These are phyloP conservation scores for Ctenopoma multispine DNA, from an alignment of 2,797 vertebrate species.

Conservation along the genomic window DNA sequence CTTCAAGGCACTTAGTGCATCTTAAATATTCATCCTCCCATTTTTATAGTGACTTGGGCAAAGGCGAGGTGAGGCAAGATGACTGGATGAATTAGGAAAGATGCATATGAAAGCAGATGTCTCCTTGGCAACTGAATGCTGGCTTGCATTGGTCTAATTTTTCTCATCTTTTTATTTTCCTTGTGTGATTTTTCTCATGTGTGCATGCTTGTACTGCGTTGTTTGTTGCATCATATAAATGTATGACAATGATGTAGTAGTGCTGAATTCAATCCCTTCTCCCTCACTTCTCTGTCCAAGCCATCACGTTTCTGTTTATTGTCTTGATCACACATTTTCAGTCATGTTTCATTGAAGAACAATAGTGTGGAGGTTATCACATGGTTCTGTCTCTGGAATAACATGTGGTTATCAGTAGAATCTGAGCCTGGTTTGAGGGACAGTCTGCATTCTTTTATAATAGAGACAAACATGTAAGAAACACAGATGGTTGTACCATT, in stretches of 20 bases:
- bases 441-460: neutral
- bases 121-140: constrained; percentile 58
- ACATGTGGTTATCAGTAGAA: neutral
- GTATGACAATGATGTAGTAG: neutral
- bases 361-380: neutral
- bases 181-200: constrained; percentile 3
- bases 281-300: neutral
- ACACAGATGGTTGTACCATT: too few species aligned
- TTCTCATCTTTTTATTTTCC: constrained; percentile 1
- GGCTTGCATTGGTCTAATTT: constrained; percentile 11
- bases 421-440: neutral
- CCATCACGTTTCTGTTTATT: constrained; percentile 2
- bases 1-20: constrained; percentile 60
- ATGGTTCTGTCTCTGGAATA: neutral
- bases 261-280: neutral
- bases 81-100: constrained; percentile 48
- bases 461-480: neutral
- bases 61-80: constrained; percentile 31
- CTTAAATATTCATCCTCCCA: constrained; percentile 59
- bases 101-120: constrained; percentile 31
- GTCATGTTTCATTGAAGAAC: neutral
- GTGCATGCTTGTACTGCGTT: neutral
- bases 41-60: constrained; percentile 37
- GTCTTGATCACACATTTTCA: neutral
- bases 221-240: constrained; percentile 1